A percentile compares a stretch with the other conserved stretches of the same genome.
phyloP scores from a whole-genome alignment of 1,140 invertebrate species.

The Lepidurus apus region DNA sequence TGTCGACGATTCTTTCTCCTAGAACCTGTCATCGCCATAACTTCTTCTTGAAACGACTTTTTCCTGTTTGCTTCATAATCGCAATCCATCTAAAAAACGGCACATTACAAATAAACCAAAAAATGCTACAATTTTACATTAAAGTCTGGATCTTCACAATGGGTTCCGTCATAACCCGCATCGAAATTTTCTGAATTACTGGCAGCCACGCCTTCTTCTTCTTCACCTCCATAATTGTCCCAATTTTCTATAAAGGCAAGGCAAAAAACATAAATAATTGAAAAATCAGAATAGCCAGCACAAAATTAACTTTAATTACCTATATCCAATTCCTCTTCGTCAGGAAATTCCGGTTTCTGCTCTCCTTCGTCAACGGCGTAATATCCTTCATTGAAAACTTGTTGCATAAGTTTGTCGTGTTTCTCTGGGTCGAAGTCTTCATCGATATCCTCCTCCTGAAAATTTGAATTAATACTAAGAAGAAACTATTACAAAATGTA shows the following conservation, averaged over 20 bases:
- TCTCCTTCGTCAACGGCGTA: constrained; percentile 63
- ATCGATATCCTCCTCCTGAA: constrained; percentile 57
- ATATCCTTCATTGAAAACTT: constrained; percentile 80
- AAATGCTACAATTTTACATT: constrained; percentile 53
- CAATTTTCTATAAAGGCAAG: constrained; percentile 58
- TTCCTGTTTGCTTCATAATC: constrained; percentile 64
- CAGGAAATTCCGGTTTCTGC: constrained; percentile 72
- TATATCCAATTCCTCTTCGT: constrained; percentile 61
- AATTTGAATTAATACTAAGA: not conserved
- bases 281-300: not conserved
- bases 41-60: constrained; percentile 50
- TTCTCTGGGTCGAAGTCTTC: constrained; percentile 90
- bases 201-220: constrained; percentile 43
- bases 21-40: constrained; percentile 51
- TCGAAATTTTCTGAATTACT: constrained; percentile 38
- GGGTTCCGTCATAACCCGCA: constrained; percentile 43
- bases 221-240: constrained; percentile 59
- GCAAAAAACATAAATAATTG: constrained; percentile 26
- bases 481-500: constrained; percentile 7
- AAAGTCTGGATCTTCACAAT: constrained; percentile 75
- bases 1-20: constrained; percentile 49
- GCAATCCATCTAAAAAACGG: constrained; percentile 67
- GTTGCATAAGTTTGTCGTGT: constrained; percentile 80
- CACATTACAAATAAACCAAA: not conserved
- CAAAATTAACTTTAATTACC: constrained; percentile 32